Evolutionary conservation across 2,797 vertebrate genomes (phyloP).

Genomic region (Mionectes olivaceus): DNA sequence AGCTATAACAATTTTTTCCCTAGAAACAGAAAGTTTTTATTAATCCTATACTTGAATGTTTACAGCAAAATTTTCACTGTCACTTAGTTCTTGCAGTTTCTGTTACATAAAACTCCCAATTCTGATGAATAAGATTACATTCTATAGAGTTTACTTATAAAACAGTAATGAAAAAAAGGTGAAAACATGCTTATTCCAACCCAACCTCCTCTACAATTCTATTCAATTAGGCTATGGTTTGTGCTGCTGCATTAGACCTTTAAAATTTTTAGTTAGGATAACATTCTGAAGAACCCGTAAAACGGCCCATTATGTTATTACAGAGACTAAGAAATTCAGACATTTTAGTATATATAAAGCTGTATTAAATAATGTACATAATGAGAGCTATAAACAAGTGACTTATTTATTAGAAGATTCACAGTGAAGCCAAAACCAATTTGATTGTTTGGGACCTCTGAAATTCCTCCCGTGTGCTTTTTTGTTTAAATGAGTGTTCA

Average conservation of each 20-base stretch:
- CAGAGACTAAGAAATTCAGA: background rate
- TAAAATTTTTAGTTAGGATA: background rate
- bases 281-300: background rate
- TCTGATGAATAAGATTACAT: background rate
- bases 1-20: background rate
- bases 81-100: background rate
- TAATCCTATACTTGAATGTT: background rate
- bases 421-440: background rate
- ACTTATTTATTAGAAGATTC: background rate
- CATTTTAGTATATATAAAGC: background rate
- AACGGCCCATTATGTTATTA: background rate
- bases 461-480: background rate
- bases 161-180: background rate
- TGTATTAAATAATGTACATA: background rate
- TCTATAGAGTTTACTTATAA: background rate
- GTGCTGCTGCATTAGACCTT: background rate
- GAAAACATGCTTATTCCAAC: background rate
- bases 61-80: background rate
- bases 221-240: background rate
- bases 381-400: background rate
- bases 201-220: background rate
- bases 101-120: background rate
- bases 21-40: background rate
- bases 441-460: background rate
- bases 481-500: background rate